phyloP scores from a whole-genome alignment of 2,797 vertebrate species.

The Acanthiza pusilla region DNA sequence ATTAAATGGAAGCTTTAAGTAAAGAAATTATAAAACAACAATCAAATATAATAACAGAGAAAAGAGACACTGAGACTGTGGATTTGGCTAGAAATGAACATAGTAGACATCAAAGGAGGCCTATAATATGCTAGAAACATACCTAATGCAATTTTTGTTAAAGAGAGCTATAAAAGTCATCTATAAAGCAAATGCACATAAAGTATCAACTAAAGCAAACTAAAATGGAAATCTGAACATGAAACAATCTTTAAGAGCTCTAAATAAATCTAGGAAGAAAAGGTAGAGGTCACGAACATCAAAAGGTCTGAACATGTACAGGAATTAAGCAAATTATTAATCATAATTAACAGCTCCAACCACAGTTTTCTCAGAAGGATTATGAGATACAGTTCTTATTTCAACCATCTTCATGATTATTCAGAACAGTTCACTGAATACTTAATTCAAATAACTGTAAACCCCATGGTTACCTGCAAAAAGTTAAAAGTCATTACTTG shows the following conservation, averaged over 20 bases:
- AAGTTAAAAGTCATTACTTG: neutral
- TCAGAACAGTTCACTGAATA: neutral
- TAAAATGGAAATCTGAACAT: neutral
- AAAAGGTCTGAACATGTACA: neutral
- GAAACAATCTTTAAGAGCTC: neutral
- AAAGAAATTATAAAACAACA: neutral
- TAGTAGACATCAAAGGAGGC: neutral
- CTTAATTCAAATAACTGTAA: neutral
- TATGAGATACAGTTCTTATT: neutral
- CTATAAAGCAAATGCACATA: neutral
- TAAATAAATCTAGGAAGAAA: neutral
- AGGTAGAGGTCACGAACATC: neutral
- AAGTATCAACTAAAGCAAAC: neutral
- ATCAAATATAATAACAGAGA: neutral
- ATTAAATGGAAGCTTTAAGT: neutral
- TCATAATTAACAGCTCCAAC: neutral
- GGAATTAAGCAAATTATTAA: neutral
- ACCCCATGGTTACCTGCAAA: neutral
- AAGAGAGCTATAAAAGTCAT: neutral
- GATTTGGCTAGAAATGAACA: neutral
- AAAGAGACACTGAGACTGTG: neutral
- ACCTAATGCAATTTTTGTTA: neutral
- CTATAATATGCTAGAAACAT: neutral
- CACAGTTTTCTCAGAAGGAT: neutral
- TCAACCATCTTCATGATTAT: neutral